Conservation (phyloP, 92 coral and sea anemone genomes). For the Meandrina meandrites region DNA sequence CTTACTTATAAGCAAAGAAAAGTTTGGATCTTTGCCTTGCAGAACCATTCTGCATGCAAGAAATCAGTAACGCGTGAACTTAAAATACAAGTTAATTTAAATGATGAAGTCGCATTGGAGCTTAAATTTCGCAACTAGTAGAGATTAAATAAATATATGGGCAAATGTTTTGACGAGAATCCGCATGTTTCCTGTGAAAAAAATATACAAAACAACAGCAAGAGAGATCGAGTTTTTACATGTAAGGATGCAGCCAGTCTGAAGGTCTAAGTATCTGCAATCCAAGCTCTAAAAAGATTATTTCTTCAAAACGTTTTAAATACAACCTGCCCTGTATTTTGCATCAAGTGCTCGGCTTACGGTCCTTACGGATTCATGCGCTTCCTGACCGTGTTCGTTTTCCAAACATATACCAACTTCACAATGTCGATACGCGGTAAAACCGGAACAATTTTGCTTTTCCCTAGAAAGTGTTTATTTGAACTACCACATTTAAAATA, state of each 20-base stretch:
- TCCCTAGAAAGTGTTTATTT: neutral
- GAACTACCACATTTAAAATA: neutral
- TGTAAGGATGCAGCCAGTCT: neutral
- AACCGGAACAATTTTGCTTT: conserved; percentile 9
- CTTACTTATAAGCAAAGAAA: neutral
- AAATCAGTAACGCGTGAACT: neutral
- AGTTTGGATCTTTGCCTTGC: neutral
- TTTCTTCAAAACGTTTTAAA: neutral
- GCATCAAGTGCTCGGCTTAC: neutral
- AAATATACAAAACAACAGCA: neutral
- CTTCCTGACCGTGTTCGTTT: neutral
- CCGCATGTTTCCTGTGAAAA: neutral
- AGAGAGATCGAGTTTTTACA: neutral
- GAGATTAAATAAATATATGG: neutral
- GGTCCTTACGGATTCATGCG: no score
- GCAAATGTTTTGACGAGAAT: neutral
- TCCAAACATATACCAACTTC: neutral
- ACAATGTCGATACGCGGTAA: neutral
- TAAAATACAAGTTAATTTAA: neutral
- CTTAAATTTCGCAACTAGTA: neutral
- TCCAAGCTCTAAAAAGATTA: neutral
- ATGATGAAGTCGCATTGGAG: neutral
- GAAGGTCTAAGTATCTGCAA: neutral
- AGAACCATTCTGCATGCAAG: neutral
- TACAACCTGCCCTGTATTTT: neutral